phyloP scores from a whole-genome alignment of 2,113 vertebrate genomes.

The Lepidothrix coronata region DNA sequence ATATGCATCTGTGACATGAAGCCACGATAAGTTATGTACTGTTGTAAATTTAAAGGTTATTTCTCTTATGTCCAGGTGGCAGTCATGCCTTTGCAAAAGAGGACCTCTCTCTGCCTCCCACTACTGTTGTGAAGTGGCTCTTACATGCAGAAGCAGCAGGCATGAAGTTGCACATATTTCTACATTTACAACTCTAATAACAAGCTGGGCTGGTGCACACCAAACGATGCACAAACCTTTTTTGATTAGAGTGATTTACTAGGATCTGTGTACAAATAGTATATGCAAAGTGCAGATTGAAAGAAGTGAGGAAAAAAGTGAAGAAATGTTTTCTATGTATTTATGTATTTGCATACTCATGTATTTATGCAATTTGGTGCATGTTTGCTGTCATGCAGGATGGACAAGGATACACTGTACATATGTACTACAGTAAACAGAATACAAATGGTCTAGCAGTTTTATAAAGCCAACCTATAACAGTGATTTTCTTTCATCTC shows the following conservation, averaged over 20 bases:
- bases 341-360: neutral
- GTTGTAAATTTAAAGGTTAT: neutral
- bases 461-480: neutral
- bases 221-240: neutral
- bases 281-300: neutral
- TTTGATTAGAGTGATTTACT: neutral
- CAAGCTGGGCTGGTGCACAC: neutral
- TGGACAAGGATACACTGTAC: neutral
- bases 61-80: neutral
- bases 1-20: neutral
- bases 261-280: neutral
- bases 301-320: neutral
- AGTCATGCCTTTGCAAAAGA: neutral
- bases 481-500: neutral
- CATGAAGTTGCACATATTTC: neutral
- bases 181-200: neutral
- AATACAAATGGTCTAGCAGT: neutral
- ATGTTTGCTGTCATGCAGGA: neutral
- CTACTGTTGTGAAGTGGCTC: neutral
- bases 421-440: neutral
- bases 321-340: neutral
- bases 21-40: accelerated
- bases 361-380: neutral
- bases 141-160: neutral
- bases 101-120: neutral